These are phyloP conservation scores for Poecilia latipinna DNA, from an alignment of 2,113 vertebrate species.

Conservation along the genomic window DNA sequence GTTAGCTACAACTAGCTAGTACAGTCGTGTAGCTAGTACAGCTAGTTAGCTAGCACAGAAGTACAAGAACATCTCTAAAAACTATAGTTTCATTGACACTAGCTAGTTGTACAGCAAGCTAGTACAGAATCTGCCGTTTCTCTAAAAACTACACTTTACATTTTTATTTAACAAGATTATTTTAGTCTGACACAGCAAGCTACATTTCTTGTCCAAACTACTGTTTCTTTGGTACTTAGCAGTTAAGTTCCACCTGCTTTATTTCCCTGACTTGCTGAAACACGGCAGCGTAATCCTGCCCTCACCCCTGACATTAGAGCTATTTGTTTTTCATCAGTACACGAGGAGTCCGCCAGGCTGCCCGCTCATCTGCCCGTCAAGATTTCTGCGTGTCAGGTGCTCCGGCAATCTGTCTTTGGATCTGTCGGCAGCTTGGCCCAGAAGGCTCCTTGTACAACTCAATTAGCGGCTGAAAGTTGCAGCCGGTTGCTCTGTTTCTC, in stretches of 20 bases:
- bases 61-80: no score
- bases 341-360: not conserved
- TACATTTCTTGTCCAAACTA: not conserved
- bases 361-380: constrained; percentile 19
- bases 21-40: no score
- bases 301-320: not conserved
- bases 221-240: not conserved
- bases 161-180: not conserved
- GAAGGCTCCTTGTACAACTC: constrained; percentile 32
- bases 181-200: not conserved
- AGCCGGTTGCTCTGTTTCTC: constrained; percentile 20
- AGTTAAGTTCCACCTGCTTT: not conserved
- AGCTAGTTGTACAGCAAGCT: no score
- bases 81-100: no score
- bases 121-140: no score
- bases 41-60: no score
- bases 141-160: not conserved
- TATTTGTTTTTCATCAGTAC: constrained; percentile 37
- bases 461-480: constrained; percentile 46
- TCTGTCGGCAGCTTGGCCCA: constrained; percentile 56
- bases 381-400: constrained; percentile 50
- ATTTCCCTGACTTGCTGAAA: constrained; percentile 31
- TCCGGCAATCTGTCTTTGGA: constrained; percentile 28
- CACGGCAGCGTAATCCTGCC: constrained; percentile 26
- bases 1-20: no score